These are phyloP conservation scores for Xestia sexstrigata DNA, from an alignment of 2,888 invertebrate species.

Conservation along the genomic window DNA sequence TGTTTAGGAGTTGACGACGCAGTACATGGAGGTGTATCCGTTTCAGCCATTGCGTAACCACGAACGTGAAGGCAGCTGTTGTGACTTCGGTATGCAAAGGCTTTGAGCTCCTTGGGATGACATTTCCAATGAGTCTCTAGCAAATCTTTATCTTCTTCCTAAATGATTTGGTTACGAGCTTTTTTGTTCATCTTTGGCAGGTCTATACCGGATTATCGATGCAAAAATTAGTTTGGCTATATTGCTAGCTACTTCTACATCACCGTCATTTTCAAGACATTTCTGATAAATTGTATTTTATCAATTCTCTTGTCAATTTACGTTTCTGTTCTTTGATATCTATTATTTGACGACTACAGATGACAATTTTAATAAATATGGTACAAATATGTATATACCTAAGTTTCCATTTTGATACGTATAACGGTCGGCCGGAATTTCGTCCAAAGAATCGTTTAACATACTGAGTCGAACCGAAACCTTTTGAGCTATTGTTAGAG, in stretches of 20 bases:
- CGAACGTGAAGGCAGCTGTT: background rate
- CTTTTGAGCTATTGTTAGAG: slow-evolving; percentile 28
- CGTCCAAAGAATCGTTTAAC: slow-evolving; percentile 17
- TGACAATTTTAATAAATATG: background rate
- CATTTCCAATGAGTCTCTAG: background rate
- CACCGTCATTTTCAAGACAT: background rate
- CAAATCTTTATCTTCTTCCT: background rate
- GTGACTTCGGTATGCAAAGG: background rate
- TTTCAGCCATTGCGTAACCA: background rate
- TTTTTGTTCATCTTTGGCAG: background rate
- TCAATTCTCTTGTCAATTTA: background rate
- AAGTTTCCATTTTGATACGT: slow-evolving; percentile 19
- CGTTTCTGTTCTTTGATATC: background rate
- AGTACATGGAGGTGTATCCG: background rate
- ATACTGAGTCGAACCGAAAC: slow-evolving; percentile 13
- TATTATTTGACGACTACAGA: background rate
- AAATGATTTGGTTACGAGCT: background rate
- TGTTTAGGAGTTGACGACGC: slow-evolving; percentile 28
- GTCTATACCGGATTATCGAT: background rate
- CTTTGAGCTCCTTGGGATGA: background rate
- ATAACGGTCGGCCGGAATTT: slow-evolving; percentile 17
- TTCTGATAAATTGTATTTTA: background rate
- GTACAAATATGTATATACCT: background rate
- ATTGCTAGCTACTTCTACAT: background rate
- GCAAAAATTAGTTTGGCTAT: background rate